Conservation (phyloP, 2,888 invertebrate genomes). For the Nebria salina region DNA sequence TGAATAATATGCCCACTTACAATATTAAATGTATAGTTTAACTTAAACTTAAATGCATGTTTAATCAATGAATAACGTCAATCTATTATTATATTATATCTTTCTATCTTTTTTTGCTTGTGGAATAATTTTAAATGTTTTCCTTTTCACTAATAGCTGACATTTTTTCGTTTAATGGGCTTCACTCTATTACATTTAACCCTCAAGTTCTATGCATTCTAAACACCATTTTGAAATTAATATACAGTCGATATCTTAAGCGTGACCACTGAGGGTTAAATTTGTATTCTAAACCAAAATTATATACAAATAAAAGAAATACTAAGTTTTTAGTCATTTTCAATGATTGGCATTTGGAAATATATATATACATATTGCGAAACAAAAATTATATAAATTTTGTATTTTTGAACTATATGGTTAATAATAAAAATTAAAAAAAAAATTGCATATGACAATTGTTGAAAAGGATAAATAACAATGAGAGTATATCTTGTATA, state of each 20-base stretch:
- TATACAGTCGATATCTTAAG: too few species aligned
- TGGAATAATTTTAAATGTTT: conserved; percentile 9
- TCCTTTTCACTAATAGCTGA: background rate
- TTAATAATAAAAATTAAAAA: background rate
- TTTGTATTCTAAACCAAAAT: background rate
- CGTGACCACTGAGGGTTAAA: background rate
- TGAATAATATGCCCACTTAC: conserved; percentile 26
- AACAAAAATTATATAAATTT: too few species aligned
- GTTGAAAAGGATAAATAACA: background rate
- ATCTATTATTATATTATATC: conserved; percentile 25
- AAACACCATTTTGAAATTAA: too few species aligned
- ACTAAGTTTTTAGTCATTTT: background rate
- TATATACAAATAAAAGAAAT: background rate
- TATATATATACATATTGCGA: background rate
- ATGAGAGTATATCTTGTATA: conserved; percentile 1
- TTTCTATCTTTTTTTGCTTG: conserved; percentile 29
- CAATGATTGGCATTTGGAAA: background rate
- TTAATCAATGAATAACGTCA: conserved; percentile 13
- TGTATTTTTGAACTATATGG: background rate
- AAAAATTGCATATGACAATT: background rate
- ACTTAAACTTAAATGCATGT: conserved; percentile 25
- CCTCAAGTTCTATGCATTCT: background rate
- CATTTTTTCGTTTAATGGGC: background rate
- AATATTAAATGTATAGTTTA: conserved; percentile 40
- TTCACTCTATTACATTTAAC: background rate